Base-by-base conservation (phyloP, 2,113 vertebrate genomes). In the Toxostoma redivivum region DNA sequence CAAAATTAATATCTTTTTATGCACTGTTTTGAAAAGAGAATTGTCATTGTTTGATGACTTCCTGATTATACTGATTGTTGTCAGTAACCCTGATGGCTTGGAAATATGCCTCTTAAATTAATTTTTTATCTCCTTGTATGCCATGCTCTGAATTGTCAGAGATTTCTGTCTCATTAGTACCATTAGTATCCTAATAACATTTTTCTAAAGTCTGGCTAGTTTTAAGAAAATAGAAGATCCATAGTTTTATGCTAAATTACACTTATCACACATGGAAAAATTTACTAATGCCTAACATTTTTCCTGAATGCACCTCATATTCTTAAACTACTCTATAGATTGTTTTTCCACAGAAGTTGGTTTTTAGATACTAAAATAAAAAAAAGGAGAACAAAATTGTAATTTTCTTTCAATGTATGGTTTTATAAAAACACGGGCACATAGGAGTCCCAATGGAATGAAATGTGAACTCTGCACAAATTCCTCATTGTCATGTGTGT, bases 61-160 rank as follows among this genome's bases (percentile, higher is more conserved):
- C 38, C 86, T 90, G 79, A 69, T 66, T 50, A 38, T 33, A 33
- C 37, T 74, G 50, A 66, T 70, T 90, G 45, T 78, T 88, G 64
- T 78, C 82, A 78, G 33, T 50, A 87, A 77, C 37, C 45, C 60
- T 82, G 27, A 50, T 21, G 67, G 16, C 51, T 88, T 62, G 35
- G 81, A 62, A 93, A 92, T 90, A 64, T 64, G 73, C 61, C 64
- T 94, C 72, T 66, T 72, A 93, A 90, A 93, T 94, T 92, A 86
- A 57, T 83, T 91, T 96, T 94, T 94, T 5, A 94, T 94, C 95
- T 96, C 77, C 67, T 65, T 83, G 0, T 66, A 72, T 61, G 56
- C 76, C 67, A 5, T 50, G 44, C 58, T 33, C 42, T 56, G 73
- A 79, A 81, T 95, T 88, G 76, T 86, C 80, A 24, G 76, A 65